Base-by-base conservation (phyloP, 2,797 vertebrate genomes). In the Anguilla megastoma region DNA sequence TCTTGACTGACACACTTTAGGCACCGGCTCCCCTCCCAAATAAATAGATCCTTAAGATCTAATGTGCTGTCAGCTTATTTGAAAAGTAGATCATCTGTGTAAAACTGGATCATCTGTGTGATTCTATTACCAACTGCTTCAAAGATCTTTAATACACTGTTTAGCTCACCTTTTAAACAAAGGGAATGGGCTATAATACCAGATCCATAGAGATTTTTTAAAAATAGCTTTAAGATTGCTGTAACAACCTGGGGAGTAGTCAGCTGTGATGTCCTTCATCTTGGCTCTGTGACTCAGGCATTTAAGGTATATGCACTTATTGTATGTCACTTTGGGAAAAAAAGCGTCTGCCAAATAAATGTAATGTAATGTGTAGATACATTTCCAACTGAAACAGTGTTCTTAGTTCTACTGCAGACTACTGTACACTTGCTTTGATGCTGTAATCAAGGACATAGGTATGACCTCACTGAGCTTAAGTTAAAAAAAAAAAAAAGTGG, bases 11-110 rank as follows among this genome's bases (percentile, higher is more conserved):
- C 41, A 5, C 41, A 45, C 41, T 5, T 5, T 45, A 45, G 41
- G 41, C 41, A 45, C 41, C 41, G 41, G 41, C 41, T 45, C 41
- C 41, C 41, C 41, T 45, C 41, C 41, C 3, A 45, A 45, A 45
- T 45, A 45, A 45, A 45, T 45, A 45, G 41, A 45, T 45, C 41
- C 41, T 45, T 45, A 84, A 85, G 80, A 58, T 82, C 36, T n/a
- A 60, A 21, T 16, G 1, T 27, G 14, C 24, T 58, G 14, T 54
- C 82, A 33, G 52, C 84, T 85, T 60, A 21, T 85, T 85, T 58
- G 33, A 33, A 82, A 82, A 82, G 79, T 82, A 45, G 41, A 21
- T 58, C 60, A 58, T 85, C 50, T 85, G 52, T 84, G 54, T 50
- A 85, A 14, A 27, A n/a, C 3, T 85, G 41, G 41, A 45, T 45